These are phyloP conservation scores for Tinamus major DNA, from an alignment of 2,797 vertebrate species.

Conservation along the genomic window DNA sequence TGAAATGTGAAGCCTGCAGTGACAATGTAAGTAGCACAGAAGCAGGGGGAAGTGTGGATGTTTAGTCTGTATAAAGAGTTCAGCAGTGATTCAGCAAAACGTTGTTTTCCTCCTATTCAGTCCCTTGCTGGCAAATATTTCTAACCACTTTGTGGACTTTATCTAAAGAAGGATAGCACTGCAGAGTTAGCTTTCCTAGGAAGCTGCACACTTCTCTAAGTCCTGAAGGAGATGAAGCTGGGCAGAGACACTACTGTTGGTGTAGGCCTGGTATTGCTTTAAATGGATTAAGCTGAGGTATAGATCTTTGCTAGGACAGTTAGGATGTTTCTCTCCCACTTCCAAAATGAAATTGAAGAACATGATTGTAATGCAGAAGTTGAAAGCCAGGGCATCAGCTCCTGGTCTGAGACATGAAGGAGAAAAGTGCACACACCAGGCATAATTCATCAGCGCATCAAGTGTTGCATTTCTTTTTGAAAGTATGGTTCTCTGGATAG, in stretches of 20 bases:
- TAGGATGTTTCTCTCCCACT: background rate
- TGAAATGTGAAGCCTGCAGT: background rate
- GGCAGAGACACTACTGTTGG: background rate
- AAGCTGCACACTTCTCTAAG: background rate
- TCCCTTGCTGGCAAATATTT: constrained; percentile 50
- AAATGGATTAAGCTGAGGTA: background rate
- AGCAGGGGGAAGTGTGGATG: background rate
- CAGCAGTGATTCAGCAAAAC: constrained; percentile 34
- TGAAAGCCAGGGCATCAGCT: background rate
- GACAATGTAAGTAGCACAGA: background rate
- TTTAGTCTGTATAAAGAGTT: constrained; percentile 7
- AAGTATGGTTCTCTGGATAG: constrained; percentile 40
- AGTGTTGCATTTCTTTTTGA: constrained; percentile 53
- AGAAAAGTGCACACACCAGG: background rate
- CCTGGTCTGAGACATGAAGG: background rate
- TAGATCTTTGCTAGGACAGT: background rate
- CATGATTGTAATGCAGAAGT: background rate
- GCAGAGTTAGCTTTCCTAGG: background rate
- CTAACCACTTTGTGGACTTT: constrained; percentile 5
- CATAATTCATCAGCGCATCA: background rate
- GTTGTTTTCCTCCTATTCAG: background rate
- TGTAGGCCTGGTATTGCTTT: background rate
- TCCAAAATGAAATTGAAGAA: background rate
- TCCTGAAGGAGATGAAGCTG: background rate
- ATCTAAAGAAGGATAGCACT: background rate